These are phyloP conservation scores for Gephyroberyx darwinii DNA, from an alignment of 2,797 vertebrate species.

Conservation along the genomic window DNA sequence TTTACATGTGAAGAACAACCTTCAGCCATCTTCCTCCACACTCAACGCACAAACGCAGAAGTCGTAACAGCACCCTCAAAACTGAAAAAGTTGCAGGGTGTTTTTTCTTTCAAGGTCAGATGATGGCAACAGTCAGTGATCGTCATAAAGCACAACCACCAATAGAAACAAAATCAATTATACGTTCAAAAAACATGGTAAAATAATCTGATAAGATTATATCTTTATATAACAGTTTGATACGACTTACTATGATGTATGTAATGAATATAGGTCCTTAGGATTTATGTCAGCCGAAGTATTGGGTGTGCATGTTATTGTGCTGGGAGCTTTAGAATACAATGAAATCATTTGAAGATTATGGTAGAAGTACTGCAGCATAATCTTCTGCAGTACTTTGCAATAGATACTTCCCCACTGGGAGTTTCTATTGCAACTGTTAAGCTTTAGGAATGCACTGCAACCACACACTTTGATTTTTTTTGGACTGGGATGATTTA, in stretches of 20 bases:
- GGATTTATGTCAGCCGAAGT: not conserved
- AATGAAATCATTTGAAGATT: no score
- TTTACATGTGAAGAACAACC: not conserved
- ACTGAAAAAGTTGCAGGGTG: not conserved
- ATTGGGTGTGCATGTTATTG: not conserved
- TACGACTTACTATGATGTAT: no score
- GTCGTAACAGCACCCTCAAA: not conserved
- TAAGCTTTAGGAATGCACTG: conserved; percentile 14
- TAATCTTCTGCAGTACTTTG: no score
- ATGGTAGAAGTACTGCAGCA: not conserved
- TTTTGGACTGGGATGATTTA: not conserved
- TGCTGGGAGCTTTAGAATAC: no score
- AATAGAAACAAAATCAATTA: no score
- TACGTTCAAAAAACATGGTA: no score
- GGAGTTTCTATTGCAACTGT: conserved; percentile 27
- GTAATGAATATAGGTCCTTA: no score
- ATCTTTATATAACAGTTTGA: no score
- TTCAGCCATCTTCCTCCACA: not conserved
- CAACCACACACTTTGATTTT: not conserved
- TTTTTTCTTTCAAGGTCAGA: conserved; percentile 9
- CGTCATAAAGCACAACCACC: no score
- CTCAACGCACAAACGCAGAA: not conserved
- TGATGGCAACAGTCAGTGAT: not conserved
- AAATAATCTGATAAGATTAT: no score
- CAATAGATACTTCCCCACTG: not conserved